Percentiles rank a stretch among this genome's conserved stretches.
phyloP scores from a whole-genome alignment of 2,888 invertebrate genomes.

The Sycophila texana region DNA sequence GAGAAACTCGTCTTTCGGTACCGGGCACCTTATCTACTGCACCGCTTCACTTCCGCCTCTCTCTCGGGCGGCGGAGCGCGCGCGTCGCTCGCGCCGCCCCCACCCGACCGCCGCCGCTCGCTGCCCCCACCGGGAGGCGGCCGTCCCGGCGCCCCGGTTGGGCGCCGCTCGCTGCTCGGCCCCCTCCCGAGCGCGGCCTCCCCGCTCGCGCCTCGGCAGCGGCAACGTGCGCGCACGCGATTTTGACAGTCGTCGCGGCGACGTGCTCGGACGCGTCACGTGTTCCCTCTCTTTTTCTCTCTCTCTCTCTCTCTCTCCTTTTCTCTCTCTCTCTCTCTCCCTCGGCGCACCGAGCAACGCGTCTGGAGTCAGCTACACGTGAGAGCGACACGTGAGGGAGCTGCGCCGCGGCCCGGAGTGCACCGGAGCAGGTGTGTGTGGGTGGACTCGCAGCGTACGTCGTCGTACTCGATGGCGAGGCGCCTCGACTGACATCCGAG shows the following conservation, averaged over 20 bases:
- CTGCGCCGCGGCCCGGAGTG: too few relatives aligned
- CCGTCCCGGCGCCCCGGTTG: conserved; percentile 67
- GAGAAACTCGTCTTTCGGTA: neutral
- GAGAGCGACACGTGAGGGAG: too few relatives aligned
- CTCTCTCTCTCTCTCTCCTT: neutral
- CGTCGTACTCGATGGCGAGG: too few relatives aligned
- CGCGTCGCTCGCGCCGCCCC: neutral
- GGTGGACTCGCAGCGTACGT: too few relatives aligned
- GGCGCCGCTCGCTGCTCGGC: conserved; percentile 60
- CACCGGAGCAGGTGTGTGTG: too few relatives aligned
- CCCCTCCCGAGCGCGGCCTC: conserved; percentile 14
- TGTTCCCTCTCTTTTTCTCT: conserved; percentile 12
- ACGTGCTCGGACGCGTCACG: conserved; percentile 59
- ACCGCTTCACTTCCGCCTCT: conserved; percentile 36
- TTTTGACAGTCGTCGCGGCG: conserved; percentile 68
- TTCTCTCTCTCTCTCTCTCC: neutral
- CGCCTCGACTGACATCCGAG: too few relatives aligned
- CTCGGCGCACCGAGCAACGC: neutral
- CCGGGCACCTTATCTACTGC: conserved; percentile 1
- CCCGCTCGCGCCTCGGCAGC: conserved; percentile 19
- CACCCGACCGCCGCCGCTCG: neutral
- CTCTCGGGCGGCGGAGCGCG: conserved; percentile 1
- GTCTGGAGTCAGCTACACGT: too few relatives aligned
- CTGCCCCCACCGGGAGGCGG: conserved; percentile 41
- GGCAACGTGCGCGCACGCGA: conserved; percentile 44